Conservation (phyloP, 2,797 vertebrate species). For the Siniperca obscura region DNA sequence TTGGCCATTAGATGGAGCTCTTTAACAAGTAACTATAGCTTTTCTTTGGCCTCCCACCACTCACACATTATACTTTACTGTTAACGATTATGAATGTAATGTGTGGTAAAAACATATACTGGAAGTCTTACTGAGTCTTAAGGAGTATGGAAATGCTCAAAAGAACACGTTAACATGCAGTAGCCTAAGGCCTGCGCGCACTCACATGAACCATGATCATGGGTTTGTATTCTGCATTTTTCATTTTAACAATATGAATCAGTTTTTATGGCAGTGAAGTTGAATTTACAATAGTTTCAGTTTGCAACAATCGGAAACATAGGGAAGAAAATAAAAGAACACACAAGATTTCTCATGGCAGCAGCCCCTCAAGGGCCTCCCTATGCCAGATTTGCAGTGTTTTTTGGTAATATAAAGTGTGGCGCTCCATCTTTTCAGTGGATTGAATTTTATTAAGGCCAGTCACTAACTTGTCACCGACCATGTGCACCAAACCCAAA, state of each 20-base stretch:
- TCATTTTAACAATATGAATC: neutral
- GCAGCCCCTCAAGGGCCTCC: neutral
- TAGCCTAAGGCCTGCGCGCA: neutral
- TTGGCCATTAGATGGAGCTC: conserved; percentile 39
- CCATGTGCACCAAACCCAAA: neutral
- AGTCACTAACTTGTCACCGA: neutral
- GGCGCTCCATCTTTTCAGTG: neutral
- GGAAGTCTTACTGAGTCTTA: neutral
- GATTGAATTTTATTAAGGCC: neutral
- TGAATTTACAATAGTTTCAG: neutral
- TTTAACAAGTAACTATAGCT: neutral
- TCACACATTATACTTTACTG: neutral
- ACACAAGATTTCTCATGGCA: neutral
- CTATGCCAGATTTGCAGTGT: neutral
- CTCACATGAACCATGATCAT: neutral
- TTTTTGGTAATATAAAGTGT: neutral
- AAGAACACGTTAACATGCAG: too few relatives aligned
- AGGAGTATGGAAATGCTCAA: neutral
- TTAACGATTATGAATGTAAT: neutral
- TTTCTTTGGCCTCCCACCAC: neutral
- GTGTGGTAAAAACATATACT: neutral
- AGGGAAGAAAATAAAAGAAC: neutral
- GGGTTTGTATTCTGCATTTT: neutral
- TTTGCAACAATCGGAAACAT: neutral
- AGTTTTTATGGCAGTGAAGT: neutral